phyloP scores from a whole-genome alignment of 2,888 invertebrate species.

The Blastobasis lacticolella region DNA sequence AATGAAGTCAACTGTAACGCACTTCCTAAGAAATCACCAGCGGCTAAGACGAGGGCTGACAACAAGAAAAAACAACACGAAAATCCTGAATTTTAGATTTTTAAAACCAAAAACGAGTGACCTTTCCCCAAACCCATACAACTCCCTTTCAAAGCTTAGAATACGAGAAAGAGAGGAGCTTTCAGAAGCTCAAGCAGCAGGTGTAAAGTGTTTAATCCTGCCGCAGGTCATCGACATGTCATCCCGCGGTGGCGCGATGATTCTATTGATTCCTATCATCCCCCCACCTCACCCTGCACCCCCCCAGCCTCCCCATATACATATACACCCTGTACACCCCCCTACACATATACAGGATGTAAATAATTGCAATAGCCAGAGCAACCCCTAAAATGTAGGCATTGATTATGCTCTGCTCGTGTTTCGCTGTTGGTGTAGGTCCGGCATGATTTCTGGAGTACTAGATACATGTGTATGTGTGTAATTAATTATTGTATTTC shows the following conservation, averaged over 20 bases:
- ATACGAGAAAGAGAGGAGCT: too few relatives aligned
- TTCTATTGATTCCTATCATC: slow-evolving; percentile 58
- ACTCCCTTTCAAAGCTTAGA: too few relatives aligned
- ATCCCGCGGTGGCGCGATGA: slow-evolving; percentile 55
- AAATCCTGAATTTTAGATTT: too few relatives aligned
- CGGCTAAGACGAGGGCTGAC: too few relatives aligned
- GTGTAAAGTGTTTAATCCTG: neutral
- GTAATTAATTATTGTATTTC: too few relatives aligned
- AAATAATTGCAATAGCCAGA: slow-evolving; percentile 13
- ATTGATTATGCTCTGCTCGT: neutral
- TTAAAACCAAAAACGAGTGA: too few relatives aligned
- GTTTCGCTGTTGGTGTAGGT: neutral
- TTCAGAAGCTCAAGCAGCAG: neutral
- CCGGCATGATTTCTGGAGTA: neutral
- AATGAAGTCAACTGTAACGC: too few relatives aligned
- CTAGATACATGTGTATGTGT: too few relatives aligned
- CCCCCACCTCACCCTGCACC: slow-evolving; percentile 14
- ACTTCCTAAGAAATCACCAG: too few relatives aligned
- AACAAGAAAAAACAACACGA: too few relatives aligned
- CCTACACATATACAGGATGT: slow-evolving; percentile 12
- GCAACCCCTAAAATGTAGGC: neutral
- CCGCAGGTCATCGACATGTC: slow-evolving; percentile 26
- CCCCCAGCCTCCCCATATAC: slow-evolving; percentile 15
- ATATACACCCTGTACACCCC: slow-evolving; percentile 9
- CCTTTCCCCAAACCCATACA: too few relatives aligned